These are phyloP conservation scores for Cnemophilus loriae DNA, from an alignment of 2,113 vertebrate genomes.

Conservation along the genomic window DNA sequence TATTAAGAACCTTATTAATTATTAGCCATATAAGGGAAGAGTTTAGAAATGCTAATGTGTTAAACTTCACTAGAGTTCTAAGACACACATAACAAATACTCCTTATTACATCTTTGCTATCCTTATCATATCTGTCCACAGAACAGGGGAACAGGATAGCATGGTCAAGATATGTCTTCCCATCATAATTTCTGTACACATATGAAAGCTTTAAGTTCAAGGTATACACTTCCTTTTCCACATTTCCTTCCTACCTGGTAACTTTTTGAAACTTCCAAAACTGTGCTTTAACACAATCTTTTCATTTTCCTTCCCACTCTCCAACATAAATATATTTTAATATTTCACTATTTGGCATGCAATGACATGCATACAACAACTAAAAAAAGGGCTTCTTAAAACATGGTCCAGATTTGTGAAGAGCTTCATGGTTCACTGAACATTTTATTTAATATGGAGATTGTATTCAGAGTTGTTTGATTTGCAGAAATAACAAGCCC, in stretches of 20 bases:
- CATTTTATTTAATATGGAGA: slow-evolving; percentile 72
- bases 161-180: not conserved
- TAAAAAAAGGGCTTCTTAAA: slow-evolving; percentile 41
- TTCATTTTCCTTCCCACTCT: not conserved
- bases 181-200: not conserved
- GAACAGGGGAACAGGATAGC: not conserved
- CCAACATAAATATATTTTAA: not conserved
- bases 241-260: not conserved
- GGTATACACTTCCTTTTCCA: not conserved
- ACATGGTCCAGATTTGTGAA: slow-evolving; percentile 49
- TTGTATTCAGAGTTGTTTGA: slow-evolving; percentile 73
- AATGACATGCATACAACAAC: slow-evolving; percentile 1
- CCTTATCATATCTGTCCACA: not conserved
- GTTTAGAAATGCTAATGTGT: not conserved
- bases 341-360: slow-evolving; percentile 31
- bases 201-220: not conserved
- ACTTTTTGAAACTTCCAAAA: not conserved
- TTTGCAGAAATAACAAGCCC: slow-evolving; percentile 78
- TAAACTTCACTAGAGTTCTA: not conserved
- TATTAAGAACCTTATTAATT: not conserved
- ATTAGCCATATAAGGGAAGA: not conserved
- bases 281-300: not conserved
- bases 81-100: not conserved
- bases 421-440: slow-evolving; percentile 59
- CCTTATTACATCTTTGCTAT: not conserved